These are phyloP conservation scores for Girardinus metallicus DNA, from an alignment of 2,797 vertebrate genomes.

Conservation along the genomic window DNA sequence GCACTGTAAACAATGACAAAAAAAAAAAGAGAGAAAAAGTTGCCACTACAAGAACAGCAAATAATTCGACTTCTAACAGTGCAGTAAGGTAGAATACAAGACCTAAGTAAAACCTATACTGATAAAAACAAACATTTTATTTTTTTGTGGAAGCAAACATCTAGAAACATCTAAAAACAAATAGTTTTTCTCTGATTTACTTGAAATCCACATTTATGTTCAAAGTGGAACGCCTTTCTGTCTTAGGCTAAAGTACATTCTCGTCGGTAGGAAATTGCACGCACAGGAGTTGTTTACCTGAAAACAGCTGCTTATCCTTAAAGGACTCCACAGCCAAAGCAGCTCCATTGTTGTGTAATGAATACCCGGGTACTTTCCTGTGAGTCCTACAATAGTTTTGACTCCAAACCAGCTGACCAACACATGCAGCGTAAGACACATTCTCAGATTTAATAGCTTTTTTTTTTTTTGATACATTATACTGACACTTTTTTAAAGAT, in stretches of 20 bases:
- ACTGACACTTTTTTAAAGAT: neutral
- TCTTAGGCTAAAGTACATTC: neutral
- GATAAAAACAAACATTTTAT: neutral
- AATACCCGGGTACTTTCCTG: neutral
- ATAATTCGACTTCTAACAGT: constrained; percentile 3
- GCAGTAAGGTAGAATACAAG: neutral
- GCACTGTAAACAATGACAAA: constrained; percentile 2
- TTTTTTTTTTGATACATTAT: neutral
- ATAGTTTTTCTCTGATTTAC: neutral
- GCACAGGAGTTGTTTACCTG: neutral
- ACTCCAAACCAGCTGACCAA: neutral
- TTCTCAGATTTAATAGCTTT: neutral
- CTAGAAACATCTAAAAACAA: neutral
- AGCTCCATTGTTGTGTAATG: neutral
- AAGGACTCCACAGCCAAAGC: neutral
- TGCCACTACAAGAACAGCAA: constrained; percentile 5
- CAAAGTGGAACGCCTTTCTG: neutral
- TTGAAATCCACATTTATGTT: neutral
- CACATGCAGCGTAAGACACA: neutral
- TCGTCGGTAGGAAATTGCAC: neutral
- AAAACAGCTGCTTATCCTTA: neutral
- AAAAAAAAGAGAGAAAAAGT: neutral
- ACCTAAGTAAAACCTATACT: neutral
- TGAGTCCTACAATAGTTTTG: neutral
- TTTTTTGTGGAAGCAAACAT: neutral